These are phyloP conservation scores for Odontocerum albicorne DNA, from an alignment of 2,888 invertebrate genomes.

Conservation along the genomic window DNA sequence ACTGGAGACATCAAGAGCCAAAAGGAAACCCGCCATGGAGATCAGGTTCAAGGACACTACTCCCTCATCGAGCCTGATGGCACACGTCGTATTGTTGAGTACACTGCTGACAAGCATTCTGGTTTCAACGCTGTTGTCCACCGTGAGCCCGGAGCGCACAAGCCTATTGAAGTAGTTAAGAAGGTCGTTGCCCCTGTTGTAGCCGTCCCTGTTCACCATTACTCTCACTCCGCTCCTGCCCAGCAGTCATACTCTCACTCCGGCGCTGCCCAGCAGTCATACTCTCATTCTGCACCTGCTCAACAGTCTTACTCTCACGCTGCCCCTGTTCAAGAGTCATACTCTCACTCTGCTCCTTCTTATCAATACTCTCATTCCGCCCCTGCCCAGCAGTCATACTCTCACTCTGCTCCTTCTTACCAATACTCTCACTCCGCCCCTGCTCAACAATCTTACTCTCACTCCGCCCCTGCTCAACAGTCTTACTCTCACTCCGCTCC, in stretches of 20 bases:
- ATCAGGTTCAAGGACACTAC: slow-evolving; percentile 52
- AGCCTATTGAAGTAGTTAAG: slow-evolving; percentile 20
- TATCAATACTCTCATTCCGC: slow-evolving; percentile 38
- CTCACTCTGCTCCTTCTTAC: slow-evolving; percentile 14
- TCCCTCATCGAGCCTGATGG: slow-evolving; percentile 56
- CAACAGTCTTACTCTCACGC: slow-evolving; percentile 13
- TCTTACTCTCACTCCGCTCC: slow-evolving; percentile 18
- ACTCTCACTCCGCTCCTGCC: slow-evolving; percentile 30
- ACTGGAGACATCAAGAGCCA: slow-evolving; percentile 54
- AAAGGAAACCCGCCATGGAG: slow-evolving; percentile 50
- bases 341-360: slow-evolving; percentile 5
- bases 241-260: slow-evolving; percentile 13
- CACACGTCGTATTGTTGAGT: slow-evolving; percentile 51
- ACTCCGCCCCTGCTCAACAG: slow-evolving; percentile 17
- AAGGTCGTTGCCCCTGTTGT: slow-evolving; percentile 32
- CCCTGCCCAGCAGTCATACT: slow-evolving; percentile 15
- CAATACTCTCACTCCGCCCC: slow-evolving; percentile 18
- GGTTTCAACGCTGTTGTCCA: slow-evolving; percentile 55
- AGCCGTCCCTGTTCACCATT: slow-evolving; percentile 31
- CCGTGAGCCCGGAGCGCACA: slow-evolving; percentile 43
- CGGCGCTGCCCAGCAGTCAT: slow-evolving; percentile 14
- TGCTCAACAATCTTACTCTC: slow-evolving; percentile 10
- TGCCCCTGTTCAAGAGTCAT: slow-evolving; percentile 12
- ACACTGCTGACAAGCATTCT: slow-evolving; percentile 49
- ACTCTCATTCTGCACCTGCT: slow-evolving; percentile 8